Evolutionary conservation across 2,888 invertebrate genomes (phyloP), one percentile per base, ranked within the genome.

Genomic region (Deladenus siricidicola): DNA sequence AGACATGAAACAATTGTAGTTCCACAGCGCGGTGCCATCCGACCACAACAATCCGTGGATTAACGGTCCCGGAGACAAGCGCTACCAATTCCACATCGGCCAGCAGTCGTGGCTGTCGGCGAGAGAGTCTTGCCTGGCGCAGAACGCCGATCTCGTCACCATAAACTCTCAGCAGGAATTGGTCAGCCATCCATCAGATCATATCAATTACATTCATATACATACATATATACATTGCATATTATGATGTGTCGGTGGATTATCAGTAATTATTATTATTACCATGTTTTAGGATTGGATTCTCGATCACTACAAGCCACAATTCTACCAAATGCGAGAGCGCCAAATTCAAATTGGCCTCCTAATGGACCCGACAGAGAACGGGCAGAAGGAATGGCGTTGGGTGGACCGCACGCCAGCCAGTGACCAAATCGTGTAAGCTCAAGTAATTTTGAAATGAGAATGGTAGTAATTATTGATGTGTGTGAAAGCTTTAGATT

Each of bases 21-120:
- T 62, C 28, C 50, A 48, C 23, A 48, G 63, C 21, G 49, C 62
- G 26, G 39, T 62, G 23, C 53, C 62, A 6, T 21, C 28, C 28
- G 61, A 61, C n/a, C 62, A 42, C 10, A 53, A 59, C 21, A 56
- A 47, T 21, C 69, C 68, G 8, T 68, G 68, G 68, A 70, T 68
- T 21, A 55, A 63, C 19, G 68, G 68, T 0, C 70, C 68, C 2
- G 44, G 28, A 10, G 55, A 72, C 28, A 65, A 72, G 34, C 70
- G 70, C 55, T 70, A 70, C 56, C 71, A 73, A 59, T 73, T 71
- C 54, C 69, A 72, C 57, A 57, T 69, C 19, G 71, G 71, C 14
- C 63, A 67, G 24, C 72, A 70, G 45, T 73, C 71, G 0, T 71
- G 71, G 71, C 26, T 71, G 47, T 62, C 63, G 14, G 71, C 71